Conservation (phyloP, 2,797 vertebrate species). For the Pangasius krempfi region DNA sequence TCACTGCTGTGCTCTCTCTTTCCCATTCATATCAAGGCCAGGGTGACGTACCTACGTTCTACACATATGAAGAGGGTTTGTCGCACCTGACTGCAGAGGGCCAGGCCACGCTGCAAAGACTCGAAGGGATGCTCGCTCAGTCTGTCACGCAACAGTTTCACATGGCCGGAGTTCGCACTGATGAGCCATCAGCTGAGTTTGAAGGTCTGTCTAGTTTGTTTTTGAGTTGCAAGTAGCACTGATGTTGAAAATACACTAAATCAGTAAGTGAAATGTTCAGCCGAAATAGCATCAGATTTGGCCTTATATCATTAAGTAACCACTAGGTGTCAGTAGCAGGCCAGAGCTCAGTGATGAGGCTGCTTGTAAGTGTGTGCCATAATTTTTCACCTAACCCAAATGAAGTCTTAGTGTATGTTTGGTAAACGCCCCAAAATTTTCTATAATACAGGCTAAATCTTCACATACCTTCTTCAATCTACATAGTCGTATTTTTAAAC, state of each 20-base stretch:
- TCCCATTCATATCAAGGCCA: constrained; percentile 81
- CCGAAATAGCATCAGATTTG: not conserved
- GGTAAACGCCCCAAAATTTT: not conserved
- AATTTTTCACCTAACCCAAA: not conserved
- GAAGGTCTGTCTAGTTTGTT: constrained; percentile 76
- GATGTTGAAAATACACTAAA: not conserved
- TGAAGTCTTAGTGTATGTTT: not conserved
- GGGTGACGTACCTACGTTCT: constrained; percentile 87
- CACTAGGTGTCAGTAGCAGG: constrained; percentile 22
- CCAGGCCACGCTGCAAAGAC: constrained; percentile 88
- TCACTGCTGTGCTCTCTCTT: constrained; percentile 10
- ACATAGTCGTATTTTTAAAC: not conserved
- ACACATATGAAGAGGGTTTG: constrained; percentile 94
- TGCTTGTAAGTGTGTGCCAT: too few relatives aligned
- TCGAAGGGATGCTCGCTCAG: constrained; percentile 94
- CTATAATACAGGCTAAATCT: not conserved
- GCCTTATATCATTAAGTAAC: not conserved
- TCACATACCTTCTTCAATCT: not conserved
- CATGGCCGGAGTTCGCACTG: constrained; percentile 95
- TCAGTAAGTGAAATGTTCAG: not conserved
- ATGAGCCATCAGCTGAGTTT: constrained; percentile 77
- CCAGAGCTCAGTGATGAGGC: not conserved
- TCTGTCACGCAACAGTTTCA: constrained; percentile 87
- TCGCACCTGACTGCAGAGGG: constrained; percentile 89
- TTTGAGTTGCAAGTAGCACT: not conserved